Evolutionary conservation across 1,140 invertebrate genomes (phyloP).

Genomic region (Drosophila trapezifrons): DNA sequence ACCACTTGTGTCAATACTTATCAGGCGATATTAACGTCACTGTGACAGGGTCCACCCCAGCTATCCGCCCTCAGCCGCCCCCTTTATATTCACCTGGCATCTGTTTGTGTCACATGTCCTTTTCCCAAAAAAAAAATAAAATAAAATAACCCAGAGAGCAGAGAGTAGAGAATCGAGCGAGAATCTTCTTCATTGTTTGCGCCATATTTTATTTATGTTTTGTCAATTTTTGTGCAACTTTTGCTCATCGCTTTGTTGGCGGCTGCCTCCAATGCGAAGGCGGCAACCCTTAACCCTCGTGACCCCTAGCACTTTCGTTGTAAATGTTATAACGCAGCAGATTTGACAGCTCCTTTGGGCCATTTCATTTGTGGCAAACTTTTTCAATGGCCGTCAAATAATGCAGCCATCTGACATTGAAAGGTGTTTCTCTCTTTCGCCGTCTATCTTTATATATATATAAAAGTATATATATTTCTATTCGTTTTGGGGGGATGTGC

Average conservation of each 20-base stretch:
- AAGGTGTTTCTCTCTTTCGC: slow-evolving; percentile 18
- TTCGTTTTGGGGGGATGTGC: not conserved
- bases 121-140: slow-evolving; percentile 11
- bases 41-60: slow-evolving; percentile 34
- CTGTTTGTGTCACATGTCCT: slow-evolving; percentile 63
- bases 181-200: slow-evolving; percentile 56
- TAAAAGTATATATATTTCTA: not conserved
- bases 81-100: slow-evolving; percentile 52
- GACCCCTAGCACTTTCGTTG: slow-evolving; percentile 11
- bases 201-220: slow-evolving; percentile 80
- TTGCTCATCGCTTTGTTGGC: slow-evolving; percentile 49
- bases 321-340: slow-evolving; percentile 52
- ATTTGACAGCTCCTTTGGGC: slow-evolving; percentile 54
- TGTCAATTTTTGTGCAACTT: slow-evolving; percentile 77
- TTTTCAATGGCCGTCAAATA: slow-evolving; percentile 52
- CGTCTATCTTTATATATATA: not conserved
- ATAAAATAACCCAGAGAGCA: not conserved
- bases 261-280: not conserved
- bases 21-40: slow-evolving; percentile 72
- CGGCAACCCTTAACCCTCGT: slow-evolving; percentile 25
- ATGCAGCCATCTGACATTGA: slow-evolving; percentile 41
- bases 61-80: no score
- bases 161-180: slow-evolving; percentile 13
- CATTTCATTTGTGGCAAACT: slow-evolving; percentile 55
- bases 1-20: slow-evolving; percentile 74